Evolutionary conservation across 2,797 vertebrate species (phyloP).

Genomic region (Simalia tracyae): DNA sequence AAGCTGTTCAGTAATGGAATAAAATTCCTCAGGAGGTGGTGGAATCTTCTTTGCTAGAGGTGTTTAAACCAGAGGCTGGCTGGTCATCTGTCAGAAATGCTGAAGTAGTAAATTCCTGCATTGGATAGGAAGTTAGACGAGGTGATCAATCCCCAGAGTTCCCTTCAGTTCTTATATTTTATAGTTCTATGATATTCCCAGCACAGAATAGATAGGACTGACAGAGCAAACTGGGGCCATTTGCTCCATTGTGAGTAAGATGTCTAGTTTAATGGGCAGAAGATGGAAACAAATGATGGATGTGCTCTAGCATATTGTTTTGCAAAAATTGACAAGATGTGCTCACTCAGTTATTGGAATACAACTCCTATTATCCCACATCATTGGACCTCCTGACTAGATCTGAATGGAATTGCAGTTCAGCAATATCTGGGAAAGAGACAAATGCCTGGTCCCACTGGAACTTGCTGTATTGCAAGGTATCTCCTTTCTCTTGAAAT

Average conservation of each 20-base stretch:
- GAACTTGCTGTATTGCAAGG: background rate
- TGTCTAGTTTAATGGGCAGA: background rate
- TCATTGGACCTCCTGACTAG: background rate
- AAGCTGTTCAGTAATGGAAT: background rate
- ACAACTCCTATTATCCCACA: background rate
- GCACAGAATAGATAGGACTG: background rate
- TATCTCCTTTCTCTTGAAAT: background rate
- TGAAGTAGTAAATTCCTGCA: background rate
- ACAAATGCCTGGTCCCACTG: background rate
- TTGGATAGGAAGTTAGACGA: background rate
- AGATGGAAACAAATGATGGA: background rate
- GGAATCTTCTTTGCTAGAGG: background rate
- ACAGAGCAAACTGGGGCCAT: background rate
- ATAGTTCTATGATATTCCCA: background rate
- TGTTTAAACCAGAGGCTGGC: background rate
- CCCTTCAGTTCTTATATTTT: background rate
- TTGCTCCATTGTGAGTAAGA: background rate
- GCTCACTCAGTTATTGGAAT: background rate
- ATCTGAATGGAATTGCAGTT: background rate
- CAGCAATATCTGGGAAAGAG: background rate
- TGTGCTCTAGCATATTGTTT: too few relatives aligned
- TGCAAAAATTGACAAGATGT: background rate
- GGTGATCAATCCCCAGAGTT: background rate
- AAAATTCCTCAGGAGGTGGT: background rate
- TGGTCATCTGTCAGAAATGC: background rate